Percentiles rank a stretch among this genome's conserved stretches.
Conservation (phyloP, 2,888 invertebrate genomes). For the Ceramica pisi region DNA sequence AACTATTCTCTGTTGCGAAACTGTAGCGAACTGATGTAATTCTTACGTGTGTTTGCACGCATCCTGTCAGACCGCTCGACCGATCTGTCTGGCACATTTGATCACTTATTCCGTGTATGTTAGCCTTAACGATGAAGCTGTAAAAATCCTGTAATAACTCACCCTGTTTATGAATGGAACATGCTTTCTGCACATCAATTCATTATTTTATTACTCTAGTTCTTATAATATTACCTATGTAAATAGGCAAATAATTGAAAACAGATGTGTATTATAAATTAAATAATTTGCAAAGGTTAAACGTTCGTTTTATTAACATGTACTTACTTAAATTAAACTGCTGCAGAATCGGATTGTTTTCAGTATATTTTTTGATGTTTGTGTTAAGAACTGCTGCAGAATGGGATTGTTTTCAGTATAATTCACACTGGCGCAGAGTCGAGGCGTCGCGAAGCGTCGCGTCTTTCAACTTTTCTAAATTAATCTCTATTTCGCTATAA, state of each 20-base stretch:
- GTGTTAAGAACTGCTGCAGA: no score
- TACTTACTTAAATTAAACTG: no score
- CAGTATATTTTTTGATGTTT: no score
- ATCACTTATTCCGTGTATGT: not conserved
- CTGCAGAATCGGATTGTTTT: no score
- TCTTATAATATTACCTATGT: constrained; percentile 78
- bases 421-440: no score
- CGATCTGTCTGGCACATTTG: not conserved
- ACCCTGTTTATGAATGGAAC: constrained; percentile 28
- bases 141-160: constrained; percentile 29
- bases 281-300: constrained; percentile 79
- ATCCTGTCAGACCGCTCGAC: not conserved
- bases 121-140: constrained; percentile 6
- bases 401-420: no score
- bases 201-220: constrained; percentile 85
- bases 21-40: not conserved
- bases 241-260: constrained; percentile 79
- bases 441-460: no score
- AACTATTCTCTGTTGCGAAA: not conserved
- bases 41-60: not conserved
- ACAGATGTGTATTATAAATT: constrained; percentile 84
- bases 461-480: no score
- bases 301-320: constrained; percentile 53
- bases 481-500: no score
- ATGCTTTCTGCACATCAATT: constrained; percentile 67